phyloP scores from a whole-genome alignment of 2,888 invertebrate species.

The Scaptodrosophila latifasciaeformis region DNA sequence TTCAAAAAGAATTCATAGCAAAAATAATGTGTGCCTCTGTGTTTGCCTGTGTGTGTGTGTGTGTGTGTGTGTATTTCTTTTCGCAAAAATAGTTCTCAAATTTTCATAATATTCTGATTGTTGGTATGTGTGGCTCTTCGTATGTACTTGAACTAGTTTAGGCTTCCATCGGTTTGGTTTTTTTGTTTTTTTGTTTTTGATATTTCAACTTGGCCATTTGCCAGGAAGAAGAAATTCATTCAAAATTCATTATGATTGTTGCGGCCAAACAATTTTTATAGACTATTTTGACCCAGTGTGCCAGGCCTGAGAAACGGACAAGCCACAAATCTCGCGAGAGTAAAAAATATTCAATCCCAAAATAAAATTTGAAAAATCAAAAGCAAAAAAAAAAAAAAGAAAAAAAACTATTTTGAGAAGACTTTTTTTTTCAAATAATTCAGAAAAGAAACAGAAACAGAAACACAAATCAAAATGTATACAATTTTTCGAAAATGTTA shows the following conservation, averaged over 20 bases:
- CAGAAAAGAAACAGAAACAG: background rate
- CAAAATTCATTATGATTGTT: slow-evolving; percentile 36
- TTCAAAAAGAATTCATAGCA: too few species aligned
- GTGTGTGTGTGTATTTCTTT: background rate
- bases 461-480: background rate
- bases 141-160: slow-evolving; percentile 45
- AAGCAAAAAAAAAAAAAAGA: too few species aligned
- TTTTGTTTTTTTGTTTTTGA: background rate
- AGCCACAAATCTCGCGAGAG: background rate
- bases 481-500: too few species aligned
- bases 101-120: background rate
- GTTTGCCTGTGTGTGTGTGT: background rate
- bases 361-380: too few species aligned
- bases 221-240: slow-evolving; percentile 34
- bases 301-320: background rate
- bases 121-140: background rate
- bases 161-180: slow-evolving; percentile 4
- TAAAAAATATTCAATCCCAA: too few species aligned
- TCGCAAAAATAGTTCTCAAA: background rate
- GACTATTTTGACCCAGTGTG: slow-evolving; percentile 1
- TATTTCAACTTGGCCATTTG: slow-evolving; percentile 46
- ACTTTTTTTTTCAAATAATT: too few species aligned
- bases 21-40: slow-evolving; percentile 8
- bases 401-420: too few species aligned
- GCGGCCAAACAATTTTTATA: background rate